Percentiles rank a stretch among this genome's conserved stretches.
Evolutionary conservation across 2,113 vertebrate species (phyloP).

Genomic region (Arvicanthis niloticus): DNA sequence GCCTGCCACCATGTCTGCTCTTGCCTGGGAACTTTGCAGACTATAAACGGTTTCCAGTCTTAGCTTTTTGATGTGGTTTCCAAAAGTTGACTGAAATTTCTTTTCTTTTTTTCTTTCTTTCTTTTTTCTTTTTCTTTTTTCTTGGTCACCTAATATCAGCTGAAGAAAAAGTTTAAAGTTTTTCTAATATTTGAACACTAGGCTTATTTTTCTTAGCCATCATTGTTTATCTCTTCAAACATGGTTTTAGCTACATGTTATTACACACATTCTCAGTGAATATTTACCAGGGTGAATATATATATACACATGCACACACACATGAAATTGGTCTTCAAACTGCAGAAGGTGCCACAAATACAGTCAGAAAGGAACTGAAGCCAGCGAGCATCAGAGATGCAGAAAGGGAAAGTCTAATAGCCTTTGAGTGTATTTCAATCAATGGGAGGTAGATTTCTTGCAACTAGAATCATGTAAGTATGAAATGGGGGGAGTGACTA

Average conservation of each 20-base stretch:
- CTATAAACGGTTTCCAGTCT: background rate
- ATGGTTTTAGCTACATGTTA: background rate
- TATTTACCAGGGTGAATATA: background rate
- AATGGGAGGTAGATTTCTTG: background rate
- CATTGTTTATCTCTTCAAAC: background rate
- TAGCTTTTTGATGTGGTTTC: background rate
- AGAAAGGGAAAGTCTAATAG: background rate
- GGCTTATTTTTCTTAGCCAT: background rate
- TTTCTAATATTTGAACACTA: background rate
- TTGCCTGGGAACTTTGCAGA: background rate
- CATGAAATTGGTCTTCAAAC: background rate
- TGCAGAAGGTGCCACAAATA: background rate
- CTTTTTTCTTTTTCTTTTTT: background rate
- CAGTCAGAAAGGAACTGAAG: background rate
- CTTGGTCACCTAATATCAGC: background rate
- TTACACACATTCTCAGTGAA: background rate
- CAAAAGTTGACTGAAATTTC: background rate
- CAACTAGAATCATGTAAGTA: background rate
- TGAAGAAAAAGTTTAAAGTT: background rate
- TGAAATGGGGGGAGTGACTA: background rate
- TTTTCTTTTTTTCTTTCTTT: background rate
- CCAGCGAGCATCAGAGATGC: background rate
- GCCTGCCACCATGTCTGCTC: background rate
- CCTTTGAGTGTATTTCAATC: background rate
- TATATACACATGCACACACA: background rate